Evolutionary conservation across 2,113 vertebrate species (phyloP), one percentile per base, ranked within the genome.

Genomic region (Lathamus discolor): DNA sequence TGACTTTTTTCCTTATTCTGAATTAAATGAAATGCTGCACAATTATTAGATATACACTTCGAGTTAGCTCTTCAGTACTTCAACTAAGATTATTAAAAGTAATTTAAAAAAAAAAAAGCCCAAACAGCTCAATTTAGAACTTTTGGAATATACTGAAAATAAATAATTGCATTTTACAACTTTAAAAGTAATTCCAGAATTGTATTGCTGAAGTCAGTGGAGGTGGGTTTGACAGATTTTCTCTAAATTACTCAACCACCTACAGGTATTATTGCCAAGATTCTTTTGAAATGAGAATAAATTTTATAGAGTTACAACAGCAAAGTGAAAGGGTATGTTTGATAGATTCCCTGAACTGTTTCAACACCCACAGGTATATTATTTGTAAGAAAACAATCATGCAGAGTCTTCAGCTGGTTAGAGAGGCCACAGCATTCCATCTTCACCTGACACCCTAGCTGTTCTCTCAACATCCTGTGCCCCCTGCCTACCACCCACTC

Each of bases 291-390:
- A 98, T 87, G 93, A 97, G 96, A 97, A 97, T 97, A 98, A 97
- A 98, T 97, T 97, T 98, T 97, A 95, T 94, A 89, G 96, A 96
- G 96, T 97, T 97, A 61, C 84, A 98, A 91, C 67, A 94, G 97
- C 91, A 97, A 97, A 98, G 97, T 97, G 97, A 97, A 98, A 97
- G 97, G 96, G 91, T 96, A 62, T 83, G 95, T 97, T 97, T 98
- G 97, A 98, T 98, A 97, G 97, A 97, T 98, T 98, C 95, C 85
- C 92, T 86, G 95, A 98, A 86, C 94, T 97, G 95, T 95, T 98
- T 97, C 97, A 97, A 98, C 98, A 98, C 98, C 97, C 98, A 98
- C 98, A 98, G 98, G 98, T 98, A 97, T 98, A 97, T 98, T 98
- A 98, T 98, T 98, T 98, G 97, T 97, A 97, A 98, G 98, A 97